These are phyloP conservation scores for Watsonalla cultraria DNA, from an alignment of 2,888 invertebrate genomes.

Conservation along the genomic window DNA sequence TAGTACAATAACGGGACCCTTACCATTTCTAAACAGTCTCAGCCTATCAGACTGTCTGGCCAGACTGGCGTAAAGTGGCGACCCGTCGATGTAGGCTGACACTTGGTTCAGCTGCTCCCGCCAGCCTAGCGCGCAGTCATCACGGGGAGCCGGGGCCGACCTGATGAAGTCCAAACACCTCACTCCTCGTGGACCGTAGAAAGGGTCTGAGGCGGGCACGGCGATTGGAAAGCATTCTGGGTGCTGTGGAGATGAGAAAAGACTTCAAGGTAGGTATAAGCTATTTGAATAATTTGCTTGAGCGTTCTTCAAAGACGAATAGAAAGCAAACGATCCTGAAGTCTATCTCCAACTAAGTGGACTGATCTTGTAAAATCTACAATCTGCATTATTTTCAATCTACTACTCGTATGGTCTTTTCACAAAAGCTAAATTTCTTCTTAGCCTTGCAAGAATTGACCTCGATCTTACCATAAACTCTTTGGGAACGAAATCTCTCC, in stretches of 20 bases:
- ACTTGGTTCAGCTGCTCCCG: slow-evolving; percentile 91
- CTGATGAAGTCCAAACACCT: slow-evolving; percentile 90
- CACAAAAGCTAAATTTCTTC: no score
- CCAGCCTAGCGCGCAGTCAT: slow-evolving; percentile 89
- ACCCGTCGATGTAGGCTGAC: slow-evolving; percentile 89
- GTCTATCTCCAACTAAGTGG: no score
- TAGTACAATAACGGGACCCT: no score
- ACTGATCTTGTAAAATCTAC: no score
- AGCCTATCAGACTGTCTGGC: slow-evolving; percentile 84
- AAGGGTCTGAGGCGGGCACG: slow-evolving; percentile 85
- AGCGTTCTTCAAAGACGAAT: no score
- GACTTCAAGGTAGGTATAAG: neutral
- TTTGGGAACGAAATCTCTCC: slow-evolving; percentile 78
- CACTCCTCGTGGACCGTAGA: slow-evolving; percentile 84
- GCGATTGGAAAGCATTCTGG: slow-evolving; percentile 91
- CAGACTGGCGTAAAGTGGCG: slow-evolving; percentile 89
- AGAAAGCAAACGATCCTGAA: no score
- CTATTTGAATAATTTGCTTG: no score
- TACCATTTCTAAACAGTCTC: slow-evolving; percentile 87
- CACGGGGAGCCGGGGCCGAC: slow-evolving; percentile 88
- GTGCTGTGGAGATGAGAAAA: slow-evolving; percentile 72
- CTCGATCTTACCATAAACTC: slow-evolving; percentile 78
- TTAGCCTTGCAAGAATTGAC: no score
- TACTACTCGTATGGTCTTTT: no score
- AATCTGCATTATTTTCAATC: no score